A percentile compares a stretch with the other conserved stretches of the same genome.
phyloP scores from a whole-genome alignment of 2,797 vertebrate species.

The Rhadinocentrus ornatus region DNA sequence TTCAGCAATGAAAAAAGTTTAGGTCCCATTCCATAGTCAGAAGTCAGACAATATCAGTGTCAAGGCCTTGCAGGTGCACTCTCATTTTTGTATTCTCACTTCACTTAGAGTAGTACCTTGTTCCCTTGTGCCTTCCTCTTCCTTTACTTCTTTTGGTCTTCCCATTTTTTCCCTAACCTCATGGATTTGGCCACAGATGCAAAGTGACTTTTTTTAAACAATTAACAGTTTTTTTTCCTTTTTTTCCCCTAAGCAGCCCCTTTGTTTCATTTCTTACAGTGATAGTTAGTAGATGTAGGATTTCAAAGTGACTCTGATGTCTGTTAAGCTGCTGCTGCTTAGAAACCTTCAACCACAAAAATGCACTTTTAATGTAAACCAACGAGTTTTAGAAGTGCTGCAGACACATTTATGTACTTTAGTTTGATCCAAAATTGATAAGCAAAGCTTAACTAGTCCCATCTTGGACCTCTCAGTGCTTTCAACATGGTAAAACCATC shows the following conservation, averaged over 20 bases:
- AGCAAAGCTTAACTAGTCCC: no score
- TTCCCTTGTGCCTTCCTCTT: conserved; percentile 21
- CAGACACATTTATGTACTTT: no score
- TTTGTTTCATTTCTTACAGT: conserved; percentile 22
- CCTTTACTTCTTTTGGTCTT: conserved; percentile 5
- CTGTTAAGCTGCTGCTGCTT: neutral
- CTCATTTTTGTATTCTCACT: conserved; percentile 19
- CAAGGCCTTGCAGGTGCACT: conserved; percentile 8
- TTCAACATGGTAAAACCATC: no score
- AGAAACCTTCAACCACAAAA: no score
- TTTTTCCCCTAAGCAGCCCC: neutral
- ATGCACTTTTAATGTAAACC: no score
- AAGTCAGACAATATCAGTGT: neutral
- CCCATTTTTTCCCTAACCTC: conserved; percentile 15
- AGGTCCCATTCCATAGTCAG: neutral
- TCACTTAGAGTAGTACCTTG: conserved; percentile 15
- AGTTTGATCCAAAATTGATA: no score
- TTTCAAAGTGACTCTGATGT: no score
- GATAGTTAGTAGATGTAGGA: neutral
- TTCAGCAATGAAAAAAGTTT: neutral
- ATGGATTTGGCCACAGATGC: conserved; percentile 16
- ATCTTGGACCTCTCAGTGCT: no score
- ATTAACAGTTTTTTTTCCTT: conserved; percentile 6
- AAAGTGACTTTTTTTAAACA: conserved; percentile 6
- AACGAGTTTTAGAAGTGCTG: no score